A percentile compares a stretch with the other conserved stretches of the same genome.
Evolutionary conservation across 2,888 invertebrate genomes (phyloP).

Genomic region (Acanthosepion esculentum): DNA sequence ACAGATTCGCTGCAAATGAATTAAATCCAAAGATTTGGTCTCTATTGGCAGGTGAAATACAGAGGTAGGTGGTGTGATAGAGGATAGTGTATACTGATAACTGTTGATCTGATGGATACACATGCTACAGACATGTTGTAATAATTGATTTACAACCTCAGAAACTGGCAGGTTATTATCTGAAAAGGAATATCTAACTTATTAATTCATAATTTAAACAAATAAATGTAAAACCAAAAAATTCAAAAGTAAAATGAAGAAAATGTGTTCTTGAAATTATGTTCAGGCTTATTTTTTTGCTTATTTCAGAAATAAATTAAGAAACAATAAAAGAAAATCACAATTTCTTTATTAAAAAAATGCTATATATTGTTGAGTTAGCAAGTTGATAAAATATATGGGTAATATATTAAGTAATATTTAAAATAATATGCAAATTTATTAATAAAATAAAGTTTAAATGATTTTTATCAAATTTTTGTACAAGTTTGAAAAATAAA

Average conservation of each 20-base stretch:
- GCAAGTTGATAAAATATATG: too few species aligned
- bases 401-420: too few species aligned
- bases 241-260: not conserved
- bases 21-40: conserved; percentile 62
- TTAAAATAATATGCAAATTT: too few species aligned
- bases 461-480: too few species aligned
- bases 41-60: conserved; percentile 63
- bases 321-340: not conserved
- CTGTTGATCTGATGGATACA: conserved; percentile 72
- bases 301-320: not conserved
- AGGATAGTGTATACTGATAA: conserved; percentile 56
- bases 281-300: not conserved
- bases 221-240: not conserved
- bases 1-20: conserved; percentile 67
- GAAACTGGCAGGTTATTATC: conserved; percentile 56
- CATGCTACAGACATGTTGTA: conserved; percentile 73
- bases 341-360: not conserved
- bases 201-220: not conserved
- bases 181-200: conserved; percentile 46
- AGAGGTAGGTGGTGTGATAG: conserved; percentile 62
- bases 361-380: not conserved
- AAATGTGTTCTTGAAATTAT: not conserved
- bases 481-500: too few species aligned
- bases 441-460: too few species aligned
- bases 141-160: conserved; percentile 64